A percentile compares a stretch with the other conserved stretches of the same genome.
phyloP scores from a whole-genome alignment of 2,113 vertebrate species.

The Neomonachus schauinslandi region DNA sequence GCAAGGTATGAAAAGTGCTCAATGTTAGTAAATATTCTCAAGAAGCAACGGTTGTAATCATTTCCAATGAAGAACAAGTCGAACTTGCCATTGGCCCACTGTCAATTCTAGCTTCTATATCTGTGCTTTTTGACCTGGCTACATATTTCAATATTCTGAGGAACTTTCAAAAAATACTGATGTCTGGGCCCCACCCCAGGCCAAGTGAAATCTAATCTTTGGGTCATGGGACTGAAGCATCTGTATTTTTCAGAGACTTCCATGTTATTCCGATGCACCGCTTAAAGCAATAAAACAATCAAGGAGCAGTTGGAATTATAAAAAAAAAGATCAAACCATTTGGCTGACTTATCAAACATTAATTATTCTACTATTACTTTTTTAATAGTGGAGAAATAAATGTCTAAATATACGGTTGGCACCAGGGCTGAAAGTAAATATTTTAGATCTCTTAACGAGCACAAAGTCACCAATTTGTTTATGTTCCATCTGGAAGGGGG shows the following conservation, averaged over 20 bases:
- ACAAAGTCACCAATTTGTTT: background rate
- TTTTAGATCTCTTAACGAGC: background rate
- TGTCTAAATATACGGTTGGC: background rate
- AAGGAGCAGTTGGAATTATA: background rate
- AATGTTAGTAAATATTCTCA: background rate
- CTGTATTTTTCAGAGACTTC: background rate
- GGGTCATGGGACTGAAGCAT: background rate
- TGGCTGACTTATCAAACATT: background rate
- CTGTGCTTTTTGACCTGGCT: background rate
- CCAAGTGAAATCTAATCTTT: background rate
- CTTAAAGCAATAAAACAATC: background rate
- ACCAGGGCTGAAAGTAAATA: background rate
- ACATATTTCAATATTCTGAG: background rate
- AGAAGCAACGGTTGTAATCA: background rate
- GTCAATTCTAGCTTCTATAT: background rate
- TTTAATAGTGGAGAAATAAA: conserved; percentile 25
- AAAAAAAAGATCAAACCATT: background rate
- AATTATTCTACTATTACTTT: background rate
- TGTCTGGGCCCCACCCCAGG: background rate
- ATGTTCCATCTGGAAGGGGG: background rate
- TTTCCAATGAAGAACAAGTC: background rate
- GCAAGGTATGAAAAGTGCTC: background rate
- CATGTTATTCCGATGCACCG: background rate
- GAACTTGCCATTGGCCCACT: background rate
- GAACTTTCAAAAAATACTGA: background rate